Base-by-base conservation (phyloP, 1,140 invertebrate species). In the Drosophila nikananu region DNA sequence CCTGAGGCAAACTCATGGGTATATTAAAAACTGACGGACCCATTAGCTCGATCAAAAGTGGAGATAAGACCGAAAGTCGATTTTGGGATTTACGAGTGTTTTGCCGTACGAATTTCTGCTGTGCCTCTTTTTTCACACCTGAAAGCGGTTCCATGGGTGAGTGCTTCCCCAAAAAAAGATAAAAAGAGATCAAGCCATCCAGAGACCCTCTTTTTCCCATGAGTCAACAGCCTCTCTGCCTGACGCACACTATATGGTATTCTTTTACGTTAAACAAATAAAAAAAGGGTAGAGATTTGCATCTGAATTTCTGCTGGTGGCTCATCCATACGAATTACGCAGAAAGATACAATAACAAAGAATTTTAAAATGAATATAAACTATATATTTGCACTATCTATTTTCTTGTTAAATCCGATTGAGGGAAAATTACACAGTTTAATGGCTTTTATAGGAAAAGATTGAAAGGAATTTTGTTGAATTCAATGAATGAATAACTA, bases 191-290 rank as follows among this genome's bases (percentile, higher is more conserved):
- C 42, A 13, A 8, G 5, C 6, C 13, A 48, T 48, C 44, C 12
- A 48, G 17, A 44, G 37, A 15, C 23, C 46, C 55, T 42, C 54
- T 72, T 52, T 67, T 71, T 48, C 64, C 55, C 55, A 52, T 74
- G 71, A 74, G 67, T 73, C 66, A 73, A 73, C 52, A 49, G 41
- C 55, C 67, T 60, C 37, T 59, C 17, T 59, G 44, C 55, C 67
- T 74, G 71, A 74, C 67, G 55, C 67, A 74, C 55, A 44, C 35
- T 30, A 66, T 41, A n/a, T n/a, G n/a, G n/a, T n/a, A 57, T 27
- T 60, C 37, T 35, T 21, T 35, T 6, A 19, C 9, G 30, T 25
- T 62, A 13, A 21, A 48, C 15, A 25, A 27, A 49, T 25, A 30
- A 23, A 63, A 30, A 51, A 65, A 42, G 12, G n/a, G 10, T 13